These are phyloP conservation scores for Netelia inedita DNA, from an alignment of 2,888 invertebrate species.

Conservation along the genomic window DNA sequence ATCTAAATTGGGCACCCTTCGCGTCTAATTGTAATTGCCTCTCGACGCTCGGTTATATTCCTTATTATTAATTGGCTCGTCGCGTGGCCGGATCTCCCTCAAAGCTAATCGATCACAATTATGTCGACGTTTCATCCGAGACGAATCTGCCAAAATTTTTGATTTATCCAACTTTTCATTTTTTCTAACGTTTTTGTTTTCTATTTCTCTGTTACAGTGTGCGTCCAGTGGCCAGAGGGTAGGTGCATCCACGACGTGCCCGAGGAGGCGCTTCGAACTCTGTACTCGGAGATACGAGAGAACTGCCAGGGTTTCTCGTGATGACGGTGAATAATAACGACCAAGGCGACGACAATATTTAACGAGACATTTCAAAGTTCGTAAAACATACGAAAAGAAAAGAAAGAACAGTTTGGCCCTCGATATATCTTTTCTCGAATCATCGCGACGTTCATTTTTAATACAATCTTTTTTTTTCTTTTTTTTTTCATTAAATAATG, in stretches of 20 bases:
- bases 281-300: conserved; percentile 82
- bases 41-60: conserved; percentile 66
- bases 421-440: background rate
- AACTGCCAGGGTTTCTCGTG: conserved; percentile 83
- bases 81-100: conserved; percentile 1
- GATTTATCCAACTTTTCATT: background rate
- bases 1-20: conserved; percentile 54
- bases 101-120: background rate
- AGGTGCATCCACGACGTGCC: conserved; percentile 86
- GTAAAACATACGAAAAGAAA: conserved; percentile 31
- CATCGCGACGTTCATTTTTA: background rate
- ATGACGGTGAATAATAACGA: conserved; percentile 76
- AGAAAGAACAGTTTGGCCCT: conserved; percentile 1
- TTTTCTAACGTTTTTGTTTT: conserved; percentile 2
- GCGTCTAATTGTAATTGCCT: conserved; percentile 69
- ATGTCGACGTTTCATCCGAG: background rate
- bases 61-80: conserved; percentile 72
- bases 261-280: conserved; percentile 83
- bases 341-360: conserved; percentile 77
- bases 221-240: conserved; percentile 97
- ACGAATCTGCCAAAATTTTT: background rate
- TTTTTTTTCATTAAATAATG: background rate
- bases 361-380: conserved; percentile 59
- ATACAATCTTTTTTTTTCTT: conserved; percentile 26
- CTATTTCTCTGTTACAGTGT: conserved; percentile 90